Percentiles rank a stretch among this genome's conserved stretches.
These are phyloP conservation scores for Hormaphis cornu DNA, from an alignment of 1,140 invertebrate genomes.

Conservation along the genomic window DNA sequence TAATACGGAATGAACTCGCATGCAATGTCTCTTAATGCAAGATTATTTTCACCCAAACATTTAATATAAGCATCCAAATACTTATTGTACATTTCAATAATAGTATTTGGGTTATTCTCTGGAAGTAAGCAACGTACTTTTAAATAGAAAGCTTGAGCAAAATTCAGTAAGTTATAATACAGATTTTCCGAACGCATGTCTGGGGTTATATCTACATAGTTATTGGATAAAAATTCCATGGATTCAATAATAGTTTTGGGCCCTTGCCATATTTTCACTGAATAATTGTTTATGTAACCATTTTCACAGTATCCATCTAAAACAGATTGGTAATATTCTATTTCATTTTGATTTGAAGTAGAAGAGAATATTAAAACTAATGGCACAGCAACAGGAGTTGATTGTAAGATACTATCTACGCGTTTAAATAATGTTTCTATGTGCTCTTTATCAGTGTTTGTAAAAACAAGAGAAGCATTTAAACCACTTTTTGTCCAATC, in stretches of 20 bases:
- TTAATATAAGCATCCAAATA: not conserved
- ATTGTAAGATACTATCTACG: not conserved
- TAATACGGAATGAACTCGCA: not conserved
- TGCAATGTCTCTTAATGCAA: not conserved
- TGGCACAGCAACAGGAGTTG: not conserved
- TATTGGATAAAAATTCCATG: not conserved
- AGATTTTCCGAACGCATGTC: not conserved
- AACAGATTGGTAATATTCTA: not conserved
- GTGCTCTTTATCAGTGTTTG: not conserved
- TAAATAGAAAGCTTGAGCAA: not conserved
- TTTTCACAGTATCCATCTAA: slow-evolving; percentile 7
- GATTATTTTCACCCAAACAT: not conserved
- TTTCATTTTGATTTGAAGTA: not conserved
- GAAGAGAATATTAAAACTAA: slow-evolving; percentile 10
- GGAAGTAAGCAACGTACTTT: not conserved
- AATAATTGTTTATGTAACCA: not conserved
- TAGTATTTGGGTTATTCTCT: not conserved
- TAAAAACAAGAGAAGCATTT: not conserved
- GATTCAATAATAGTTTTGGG: not conserved
- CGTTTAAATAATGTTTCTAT: not conserved
- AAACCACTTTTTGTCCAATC: slow-evolving; percentile 1
- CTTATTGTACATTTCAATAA: not conserved
- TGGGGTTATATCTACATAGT: not conserved
- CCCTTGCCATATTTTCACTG: not conserved
- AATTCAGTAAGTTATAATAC: slow-evolving; percentile 1